Evolutionary conservation across 2,888 invertebrate species (phyloP), one percentile per base, ranked within the genome.

Genomic region (Dasypogon diadema): DNA sequence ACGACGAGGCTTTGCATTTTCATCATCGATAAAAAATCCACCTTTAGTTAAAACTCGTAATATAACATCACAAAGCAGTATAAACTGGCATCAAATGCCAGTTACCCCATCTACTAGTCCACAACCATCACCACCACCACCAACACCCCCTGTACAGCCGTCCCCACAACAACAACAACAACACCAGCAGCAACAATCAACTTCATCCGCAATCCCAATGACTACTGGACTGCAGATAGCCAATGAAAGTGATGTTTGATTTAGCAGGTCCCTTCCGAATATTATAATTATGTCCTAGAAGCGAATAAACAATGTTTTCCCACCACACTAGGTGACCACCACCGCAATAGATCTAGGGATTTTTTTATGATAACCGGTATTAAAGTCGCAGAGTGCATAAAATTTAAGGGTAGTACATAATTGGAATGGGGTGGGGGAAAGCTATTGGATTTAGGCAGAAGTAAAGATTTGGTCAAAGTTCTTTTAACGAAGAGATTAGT

Each of bases 1-100:
- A 74, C 88, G 89, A 80, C 88, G 92, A 75, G 91, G 91, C 21
- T 84, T 91, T 82, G 92, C 92, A 46, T 91, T 93, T 82, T 92
- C 92, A 18, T 90, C 91, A 81, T 89, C 91, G 0, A 90, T 90
- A 76, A 92, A 93, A 82, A 91, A 94, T 84, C 95, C 95, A 76
- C 95, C 94, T 6, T 88, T 96, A 73, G 88, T 92, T 68, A 95
- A 95, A 85, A 93, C 93, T 81, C 89, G 93, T 65, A 92, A 93
- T 83, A 91, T 93, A 58, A 90, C 89, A 81, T 89, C 91, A 77
- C 86, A 86, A 81, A 85, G 83, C 80, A 86, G 86, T 80, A 84
- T 86, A 79, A 85, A 84, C 79, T 85, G 84, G 84, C 84, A 84
- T 79, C 85, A 84, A 80, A 83, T 82, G 79, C 83, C 84, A 26